Evolutionary conservation across 2,888 invertebrate species (phyloP).

Genomic region (Gortyna flavago): DNA sequence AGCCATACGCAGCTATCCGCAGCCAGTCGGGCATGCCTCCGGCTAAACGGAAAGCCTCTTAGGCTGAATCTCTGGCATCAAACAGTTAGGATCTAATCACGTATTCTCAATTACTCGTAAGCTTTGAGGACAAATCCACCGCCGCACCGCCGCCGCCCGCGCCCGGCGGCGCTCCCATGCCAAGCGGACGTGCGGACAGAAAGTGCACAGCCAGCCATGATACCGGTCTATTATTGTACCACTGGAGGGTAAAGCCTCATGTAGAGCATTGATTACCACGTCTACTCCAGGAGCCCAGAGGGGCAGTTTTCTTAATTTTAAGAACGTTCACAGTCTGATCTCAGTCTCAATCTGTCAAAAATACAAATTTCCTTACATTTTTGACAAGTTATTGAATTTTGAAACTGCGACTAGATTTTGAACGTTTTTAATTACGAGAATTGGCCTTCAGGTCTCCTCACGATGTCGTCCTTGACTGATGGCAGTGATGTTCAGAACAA

Average conservation of each 20-base stretch:
- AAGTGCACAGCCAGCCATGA: not conserved
- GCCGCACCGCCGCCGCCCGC: not conserved
- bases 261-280: not conserved
- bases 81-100: conserved; percentile 46
- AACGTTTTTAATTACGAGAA: no score
- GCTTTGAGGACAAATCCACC: conserved; percentile 41
- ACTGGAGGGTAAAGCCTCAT: no score
- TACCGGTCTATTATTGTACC: no score
- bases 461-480: not conserved
- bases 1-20: not conserved
- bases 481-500: not conserved
- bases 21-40: conserved; percentile 3
- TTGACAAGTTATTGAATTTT: no score
- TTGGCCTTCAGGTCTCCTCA: no score
- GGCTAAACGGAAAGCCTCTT: conserved; percentile 32
- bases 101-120: conserved; percentile 59
- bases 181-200: not conserved
- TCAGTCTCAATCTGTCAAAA: no score
- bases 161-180: not conserved
- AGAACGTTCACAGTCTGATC: no score
- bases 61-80: no score
- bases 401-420: no score
- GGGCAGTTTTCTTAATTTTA: no score
- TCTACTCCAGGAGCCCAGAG: no score
- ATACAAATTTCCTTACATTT: no score